phyloP scores from a whole-genome alignment of 2,888 invertebrate genomes.

The Rhamphomyia laevipes region DNA sequence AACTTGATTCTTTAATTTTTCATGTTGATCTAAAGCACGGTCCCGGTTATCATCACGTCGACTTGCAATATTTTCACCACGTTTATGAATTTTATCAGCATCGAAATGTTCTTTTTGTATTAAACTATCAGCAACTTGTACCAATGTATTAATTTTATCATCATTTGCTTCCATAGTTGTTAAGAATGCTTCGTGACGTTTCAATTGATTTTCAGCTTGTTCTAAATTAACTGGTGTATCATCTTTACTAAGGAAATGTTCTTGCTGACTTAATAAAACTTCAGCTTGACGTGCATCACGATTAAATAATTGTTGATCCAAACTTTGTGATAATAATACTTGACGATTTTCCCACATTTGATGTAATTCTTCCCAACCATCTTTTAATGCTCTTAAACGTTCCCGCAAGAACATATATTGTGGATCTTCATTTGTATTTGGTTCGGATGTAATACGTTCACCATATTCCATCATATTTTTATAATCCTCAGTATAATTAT shows the following conservation, averaged over 20 bases:
- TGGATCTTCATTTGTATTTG: constrained; percentile 84
- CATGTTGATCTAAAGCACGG: constrained; percentile 82
- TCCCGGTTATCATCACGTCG: constrained; percentile 82
- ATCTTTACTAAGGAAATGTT: constrained; percentile 92
- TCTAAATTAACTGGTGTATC: constrained; percentile 91
- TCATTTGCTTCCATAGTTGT: constrained; percentile 99
- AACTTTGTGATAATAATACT: constrained; percentile 82
- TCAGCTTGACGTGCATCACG: constrained; percentile 96
- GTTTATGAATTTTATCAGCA: constrained; percentile 90
- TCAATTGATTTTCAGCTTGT: constrained; percentile 93
- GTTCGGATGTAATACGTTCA: constrained; percentile 81
- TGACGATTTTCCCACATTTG: constrained; percentile 99
- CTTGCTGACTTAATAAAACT: constrained; percentile 94
- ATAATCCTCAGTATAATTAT: constrained; percentile 97
- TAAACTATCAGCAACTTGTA: constrained; percentile 83
- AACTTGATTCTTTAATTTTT: constrained; percentile 85
- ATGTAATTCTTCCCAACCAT: constrained; percentile 98
- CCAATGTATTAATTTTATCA: constrained; percentile 95
- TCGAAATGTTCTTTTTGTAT: constrained; percentile 93
- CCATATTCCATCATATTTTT: constrained; percentile 99
- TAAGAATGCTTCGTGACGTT: constrained; percentile 96
- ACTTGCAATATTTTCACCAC: constrained; percentile 88
- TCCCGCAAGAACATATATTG: constrained; percentile 99
- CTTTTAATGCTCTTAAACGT: constrained; percentile 92
- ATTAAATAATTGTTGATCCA: constrained; percentile 90